Percentiles rank a stretch among this genome's conserved stretches.
These are phyloP conservation scores for Atrina japonica DNA, from an alignment of 2,888 invertebrate genomes.

Conservation along the genomic window DNA sequence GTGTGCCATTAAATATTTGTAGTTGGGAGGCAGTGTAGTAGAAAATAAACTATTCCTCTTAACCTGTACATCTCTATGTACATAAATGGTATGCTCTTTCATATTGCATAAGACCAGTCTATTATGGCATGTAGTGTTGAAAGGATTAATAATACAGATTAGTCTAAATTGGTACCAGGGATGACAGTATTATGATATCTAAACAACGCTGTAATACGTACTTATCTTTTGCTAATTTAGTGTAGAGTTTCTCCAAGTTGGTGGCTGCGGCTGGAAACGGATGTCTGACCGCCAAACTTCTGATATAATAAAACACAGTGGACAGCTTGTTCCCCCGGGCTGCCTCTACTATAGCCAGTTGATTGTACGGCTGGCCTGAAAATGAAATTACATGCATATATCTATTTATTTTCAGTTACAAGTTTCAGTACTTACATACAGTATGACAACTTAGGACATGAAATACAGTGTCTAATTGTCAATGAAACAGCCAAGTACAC, in stretches of 20 bases:
- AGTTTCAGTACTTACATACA: too few species aligned
- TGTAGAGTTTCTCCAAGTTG: slow-evolving; percentile 88
- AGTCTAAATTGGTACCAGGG: not conserved
- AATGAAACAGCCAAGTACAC: too few species aligned
- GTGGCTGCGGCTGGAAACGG: slow-evolving; percentile 92
- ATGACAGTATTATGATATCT: not conserved
- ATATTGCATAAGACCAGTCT: too few species aligned
- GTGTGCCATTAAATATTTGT: too few species aligned
- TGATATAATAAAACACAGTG: slow-evolving; percentile 92
- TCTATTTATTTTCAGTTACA: too few species aligned
- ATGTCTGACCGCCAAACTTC: slow-evolving; percentile 90
- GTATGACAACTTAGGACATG: too few species aligned
- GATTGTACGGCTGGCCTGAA: slow-evolving; percentile 93
- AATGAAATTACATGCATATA: slow-evolving; percentile 15
- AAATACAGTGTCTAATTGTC: too few species aligned
- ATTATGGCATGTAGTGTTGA: too few species aligned
- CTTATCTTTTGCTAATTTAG: slow-evolving; percentile 81
- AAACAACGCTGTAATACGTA: slow-evolving; percentile 53
- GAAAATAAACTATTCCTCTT: not conserved
- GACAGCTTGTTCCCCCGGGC: slow-evolving; percentile 89
- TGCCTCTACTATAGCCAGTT: slow-evolving; percentile 90
- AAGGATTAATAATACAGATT: not conserved
- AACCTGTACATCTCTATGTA: not conserved
- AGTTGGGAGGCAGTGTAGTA: not conserved
- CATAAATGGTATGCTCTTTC: too few species aligned